Conservation (phyloP, 1,140 invertebrate species). For the Globodera ellingtonae region DNA sequence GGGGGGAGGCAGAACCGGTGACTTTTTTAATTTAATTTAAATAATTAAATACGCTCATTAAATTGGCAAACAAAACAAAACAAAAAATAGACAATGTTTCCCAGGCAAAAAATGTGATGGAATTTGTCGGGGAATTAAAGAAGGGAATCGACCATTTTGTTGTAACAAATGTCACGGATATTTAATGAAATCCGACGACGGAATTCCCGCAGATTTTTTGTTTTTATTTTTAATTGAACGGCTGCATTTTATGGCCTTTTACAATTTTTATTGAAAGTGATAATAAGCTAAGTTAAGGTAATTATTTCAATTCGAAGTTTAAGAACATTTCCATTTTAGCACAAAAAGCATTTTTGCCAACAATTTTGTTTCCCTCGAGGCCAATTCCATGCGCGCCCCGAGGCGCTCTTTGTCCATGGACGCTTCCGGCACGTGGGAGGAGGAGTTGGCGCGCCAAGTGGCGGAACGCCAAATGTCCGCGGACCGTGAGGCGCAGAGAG, state of each 20-base stretch:
- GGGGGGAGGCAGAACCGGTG: no score
- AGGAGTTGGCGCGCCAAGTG: conserved; percentile 23
- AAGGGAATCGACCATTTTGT: neutral
- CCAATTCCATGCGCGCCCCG: neutral
- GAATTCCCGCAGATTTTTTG: neutral
- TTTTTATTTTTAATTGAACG: neutral
- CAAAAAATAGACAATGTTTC: neutral
- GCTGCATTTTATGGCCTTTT: neutral
- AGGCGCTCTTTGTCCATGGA: neutral
- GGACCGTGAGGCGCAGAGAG: neutral
- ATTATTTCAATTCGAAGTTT: neutral
- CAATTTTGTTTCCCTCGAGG: neutral
- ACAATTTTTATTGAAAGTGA: neutral
- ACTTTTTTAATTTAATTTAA: no score
- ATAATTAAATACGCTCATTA: no score
- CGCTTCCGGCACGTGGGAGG: conserved; percentile 15
- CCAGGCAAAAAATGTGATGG: neutral
- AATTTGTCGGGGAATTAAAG: neutral
- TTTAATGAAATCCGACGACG: no score
- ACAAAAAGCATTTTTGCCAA: neutral
- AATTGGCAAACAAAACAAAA: no score
- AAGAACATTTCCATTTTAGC: neutral
- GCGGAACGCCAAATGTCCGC: conserved; percentile 9
- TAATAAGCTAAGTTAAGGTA: neutral
- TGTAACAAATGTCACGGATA: neutral